phyloP scores from a whole-genome alignment of 2,113 vertebrate species.

The Myiozetetes cayanensis region DNA sequence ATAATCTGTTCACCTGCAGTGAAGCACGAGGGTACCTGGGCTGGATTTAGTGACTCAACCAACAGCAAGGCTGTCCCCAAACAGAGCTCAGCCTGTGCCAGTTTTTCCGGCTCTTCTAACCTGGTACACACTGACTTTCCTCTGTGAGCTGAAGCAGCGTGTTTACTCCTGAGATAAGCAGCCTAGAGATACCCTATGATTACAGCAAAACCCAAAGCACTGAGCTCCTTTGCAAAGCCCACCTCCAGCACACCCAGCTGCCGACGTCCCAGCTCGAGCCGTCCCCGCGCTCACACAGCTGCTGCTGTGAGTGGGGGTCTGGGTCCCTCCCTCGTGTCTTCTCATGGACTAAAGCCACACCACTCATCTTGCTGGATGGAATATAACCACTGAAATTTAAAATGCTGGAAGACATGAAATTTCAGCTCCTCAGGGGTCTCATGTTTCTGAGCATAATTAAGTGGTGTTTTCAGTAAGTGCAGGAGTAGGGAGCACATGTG shows the following conservation, averaged over 20 bases:
- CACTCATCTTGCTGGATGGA: not conserved
- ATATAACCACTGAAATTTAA: not conserved
- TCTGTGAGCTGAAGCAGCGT: not conserved
- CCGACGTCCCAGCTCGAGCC: not conserved
- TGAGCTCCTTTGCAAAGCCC: not conserved
- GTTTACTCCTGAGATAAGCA: not conserved
- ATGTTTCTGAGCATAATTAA: not conserved
- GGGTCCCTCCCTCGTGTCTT: fast-evolving
- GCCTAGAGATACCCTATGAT: not conserved
- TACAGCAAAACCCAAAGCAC: not conserved
- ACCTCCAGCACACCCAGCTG: not conserved
- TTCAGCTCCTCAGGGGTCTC: not conserved
- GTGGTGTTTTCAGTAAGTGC: not conserved
- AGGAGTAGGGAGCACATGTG: not conserved
- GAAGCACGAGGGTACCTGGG: not conserved
- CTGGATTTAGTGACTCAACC: not conserved
- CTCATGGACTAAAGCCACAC: fast-evolving
- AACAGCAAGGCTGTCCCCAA: not conserved
- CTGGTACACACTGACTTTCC: not conserved
- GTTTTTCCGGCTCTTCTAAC: slow-evolving; percentile 13
- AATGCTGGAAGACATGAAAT: not conserved
- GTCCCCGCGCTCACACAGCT: not conserved
- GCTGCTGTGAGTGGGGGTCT: not conserved
- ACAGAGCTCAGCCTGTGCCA: not conserved
- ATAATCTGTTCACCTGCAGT: not conserved